Evolutionary conservation across 1,140 invertebrate genomes (phyloP).

Genomic region (Leptinotarsa lineolata): DNA sequence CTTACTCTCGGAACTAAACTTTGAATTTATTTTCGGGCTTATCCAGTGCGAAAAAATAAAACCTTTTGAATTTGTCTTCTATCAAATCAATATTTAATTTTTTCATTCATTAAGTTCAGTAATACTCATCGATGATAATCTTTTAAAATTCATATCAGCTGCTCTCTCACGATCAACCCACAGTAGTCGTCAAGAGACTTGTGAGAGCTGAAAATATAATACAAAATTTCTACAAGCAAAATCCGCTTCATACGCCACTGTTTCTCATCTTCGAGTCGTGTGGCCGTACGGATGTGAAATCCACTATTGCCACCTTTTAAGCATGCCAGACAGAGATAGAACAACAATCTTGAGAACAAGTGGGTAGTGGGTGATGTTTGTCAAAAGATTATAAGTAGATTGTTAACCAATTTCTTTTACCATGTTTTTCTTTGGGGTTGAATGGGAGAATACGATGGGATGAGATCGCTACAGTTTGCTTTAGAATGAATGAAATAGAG

Average conservation of each 20-base stretch:
- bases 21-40: too few relatives aligned
- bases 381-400: conserved; percentile 28
- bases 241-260: background rate
- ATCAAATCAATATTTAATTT: too few relatives aligned
- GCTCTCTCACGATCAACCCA: too few relatives aligned
- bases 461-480: background rate
- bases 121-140: too few relatives aligned
- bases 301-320: conserved; percentile 17
- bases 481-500: conserved; percentile 8
- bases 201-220: too few relatives aligned
- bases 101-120: too few relatives aligned
- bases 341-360: conserved; percentile 29
- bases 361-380: conserved; percentile 29
- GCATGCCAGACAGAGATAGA: conserved; percentile 8
- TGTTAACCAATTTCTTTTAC: conserved; percentile 34
- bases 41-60: too few relatives aligned
- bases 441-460: conserved; percentile 1
- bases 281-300: conserved; percentile 28
- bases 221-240: too few relatives aligned
- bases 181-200: too few relatives aligned
- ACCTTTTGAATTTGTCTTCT: too few relatives aligned
- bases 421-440: background rate
- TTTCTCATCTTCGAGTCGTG: conserved; percentile 20
- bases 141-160: too few relatives aligned
- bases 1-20: too few relatives aligned